These are phyloP conservation scores for Astreopora myriophthalma DNA, from an alignment of 64 coral and sea anemone species.

Conservation along the genomic window DNA sequence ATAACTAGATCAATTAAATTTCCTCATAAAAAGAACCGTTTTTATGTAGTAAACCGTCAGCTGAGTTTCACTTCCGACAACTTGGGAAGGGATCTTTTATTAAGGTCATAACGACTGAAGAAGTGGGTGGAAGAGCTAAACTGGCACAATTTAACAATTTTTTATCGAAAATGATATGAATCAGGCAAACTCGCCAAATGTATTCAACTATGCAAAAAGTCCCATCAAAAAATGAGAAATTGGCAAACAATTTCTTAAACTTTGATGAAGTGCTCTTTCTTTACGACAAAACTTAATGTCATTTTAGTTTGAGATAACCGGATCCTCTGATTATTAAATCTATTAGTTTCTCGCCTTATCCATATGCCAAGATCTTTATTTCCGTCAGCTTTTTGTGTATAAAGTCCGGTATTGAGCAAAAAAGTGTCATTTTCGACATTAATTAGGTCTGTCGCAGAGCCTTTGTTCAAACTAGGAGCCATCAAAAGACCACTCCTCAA, in stretches of 20 bases:
- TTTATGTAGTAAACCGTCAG: not conserved
- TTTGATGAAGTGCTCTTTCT: not conserved
- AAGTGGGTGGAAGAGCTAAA: not conserved
- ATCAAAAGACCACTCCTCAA: slow-evolving; percentile 10
- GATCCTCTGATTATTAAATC: slow-evolving; percentile 25
- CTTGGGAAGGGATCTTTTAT: not conserved
- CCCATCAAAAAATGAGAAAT: not conserved
- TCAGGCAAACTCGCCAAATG: not conserved
- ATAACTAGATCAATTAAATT: not conserved
- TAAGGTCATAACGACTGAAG: not conserved
- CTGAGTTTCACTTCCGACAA: not conserved
- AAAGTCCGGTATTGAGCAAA: slow-evolving; percentile 16
- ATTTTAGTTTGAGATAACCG: slow-evolving; percentile 21
- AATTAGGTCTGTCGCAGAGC: not conserved
- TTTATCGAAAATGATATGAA: not conserved
- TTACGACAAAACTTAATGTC: not conserved
- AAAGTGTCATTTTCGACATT: slow-evolving; percentile 38
- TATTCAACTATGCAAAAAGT: not conserved
- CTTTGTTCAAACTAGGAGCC: slow-evolving; percentile 35
- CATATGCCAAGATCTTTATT: not conserved
- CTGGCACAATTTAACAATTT: not conserved
- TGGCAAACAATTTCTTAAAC: not conserved
- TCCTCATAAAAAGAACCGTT: not conserved
- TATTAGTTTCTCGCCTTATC: slow-evolving; percentile 25
- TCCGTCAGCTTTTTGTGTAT: slow-evolving; percentile 25